A percentile compares a stretch with the other conserved stretches of the same genome.
Evolutionary conservation across 2,888 invertebrate species (phyloP).

Genomic region (Chaetogeoica ovagalla): DNA sequence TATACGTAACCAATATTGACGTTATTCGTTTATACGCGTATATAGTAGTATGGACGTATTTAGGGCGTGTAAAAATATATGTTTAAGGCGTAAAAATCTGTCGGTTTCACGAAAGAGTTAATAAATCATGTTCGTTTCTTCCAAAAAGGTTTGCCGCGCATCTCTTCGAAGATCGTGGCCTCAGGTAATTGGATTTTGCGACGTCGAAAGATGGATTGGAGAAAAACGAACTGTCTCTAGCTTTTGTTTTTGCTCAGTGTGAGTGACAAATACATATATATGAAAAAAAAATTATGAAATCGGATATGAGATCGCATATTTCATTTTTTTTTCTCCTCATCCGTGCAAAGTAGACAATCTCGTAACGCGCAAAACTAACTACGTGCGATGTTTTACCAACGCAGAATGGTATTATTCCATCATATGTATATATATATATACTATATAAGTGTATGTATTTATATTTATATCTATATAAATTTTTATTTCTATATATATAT

Average conservation of each 20-base stretch:
- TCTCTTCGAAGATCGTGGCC: conserved; percentile 21
- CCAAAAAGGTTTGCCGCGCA: conserved; percentile 32
- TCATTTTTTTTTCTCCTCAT: conserved; percentile 19
- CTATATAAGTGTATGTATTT: too few relatives aligned
- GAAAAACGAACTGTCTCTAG: conserved; percentile 27
- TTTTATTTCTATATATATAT: neutral
- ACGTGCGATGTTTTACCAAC: conserved; percentile 35
- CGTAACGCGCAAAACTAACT: conserved; percentile 23
- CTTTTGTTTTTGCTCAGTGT: conserved; percentile 36
- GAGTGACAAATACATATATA: conserved; percentile 10
- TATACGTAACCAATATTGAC: too few relatives aligned
- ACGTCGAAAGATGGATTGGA: conserved; percentile 50
- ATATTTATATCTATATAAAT: neutral
- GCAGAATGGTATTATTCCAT: neutral
- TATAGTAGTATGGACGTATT: neutral
- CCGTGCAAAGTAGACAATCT: conserved; percentile 45
- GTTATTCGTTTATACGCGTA: neutral
- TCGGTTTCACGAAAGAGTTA: conserved; percentile 38
- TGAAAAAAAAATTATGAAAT: conserved; percentile 35
- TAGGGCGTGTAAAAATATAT: conserved; percentile 5
- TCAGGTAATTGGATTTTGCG: conserved; percentile 51
- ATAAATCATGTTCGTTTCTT: conserved; percentile 45
- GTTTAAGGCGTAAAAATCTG: conserved; percentile 10
- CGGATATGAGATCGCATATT: conserved; percentile 45
- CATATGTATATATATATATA: neutral